Evolutionary conservation across 1,140 invertebrate genomes (phyloP).

Genomic region (Bombus turneri): DNA sequence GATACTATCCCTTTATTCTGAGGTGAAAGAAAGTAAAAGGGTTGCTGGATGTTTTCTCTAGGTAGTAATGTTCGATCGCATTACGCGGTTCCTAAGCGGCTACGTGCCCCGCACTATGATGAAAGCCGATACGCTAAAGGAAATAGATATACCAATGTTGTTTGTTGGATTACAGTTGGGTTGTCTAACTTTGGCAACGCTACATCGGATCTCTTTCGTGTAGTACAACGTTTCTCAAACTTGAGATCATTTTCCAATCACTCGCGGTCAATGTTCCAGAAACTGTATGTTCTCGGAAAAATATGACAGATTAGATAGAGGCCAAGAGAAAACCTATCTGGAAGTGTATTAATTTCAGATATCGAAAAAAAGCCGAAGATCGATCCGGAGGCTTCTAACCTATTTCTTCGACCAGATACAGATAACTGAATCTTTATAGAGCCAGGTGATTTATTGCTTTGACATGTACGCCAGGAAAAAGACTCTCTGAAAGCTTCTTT

Average conservation of each 20-base stretch:
- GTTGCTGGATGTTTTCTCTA: no score
- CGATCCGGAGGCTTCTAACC: not conserved
- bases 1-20: not conserved
- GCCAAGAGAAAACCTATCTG: not conserved
- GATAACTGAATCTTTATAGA: constrained; percentile 29
- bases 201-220: not conserved
- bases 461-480: constrained; percentile 3
- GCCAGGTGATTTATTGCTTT: constrained; percentile 40
- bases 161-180: not conserved
- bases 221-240: constrained; percentile 6
- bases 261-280: not conserved
- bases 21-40: not conserved
- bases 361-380: not conserved
- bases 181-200: not conserved
- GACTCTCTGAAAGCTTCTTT: constrained; percentile 28
- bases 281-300: not conserved
- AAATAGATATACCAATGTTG: constrained; percentile 28
- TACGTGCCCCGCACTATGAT: constrained; percentile 8
- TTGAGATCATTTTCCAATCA: no score
- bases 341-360: not conserved
- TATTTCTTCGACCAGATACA: not conserved
- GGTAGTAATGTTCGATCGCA: not conserved
- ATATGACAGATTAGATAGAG: not conserved
- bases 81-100: not conserved
- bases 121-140: constrained; percentile 24